Evolutionary conservation across 1,140 invertebrate species (phyloP).

Genomic region (Drosophila insularis): DNA sequence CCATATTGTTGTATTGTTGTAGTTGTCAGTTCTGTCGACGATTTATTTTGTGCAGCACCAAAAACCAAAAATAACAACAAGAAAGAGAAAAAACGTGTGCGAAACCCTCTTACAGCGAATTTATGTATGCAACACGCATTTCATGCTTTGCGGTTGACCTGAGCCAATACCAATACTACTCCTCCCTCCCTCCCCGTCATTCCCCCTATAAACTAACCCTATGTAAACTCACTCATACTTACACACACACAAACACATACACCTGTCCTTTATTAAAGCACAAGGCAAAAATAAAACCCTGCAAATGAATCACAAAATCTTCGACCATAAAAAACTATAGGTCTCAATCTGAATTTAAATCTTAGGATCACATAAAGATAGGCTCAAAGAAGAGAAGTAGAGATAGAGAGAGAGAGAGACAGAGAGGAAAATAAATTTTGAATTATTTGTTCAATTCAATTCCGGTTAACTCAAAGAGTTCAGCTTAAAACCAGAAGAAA

Average conservation of each 20-base stretch:
- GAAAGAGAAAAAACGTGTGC: constrained; percentile 18
- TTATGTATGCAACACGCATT: constrained; percentile 59
- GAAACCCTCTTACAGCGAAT: constrained; percentile 34
- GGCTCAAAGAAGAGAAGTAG: too few relatives aligned
- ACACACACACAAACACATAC: constrained; percentile 14
- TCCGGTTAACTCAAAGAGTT: too few relatives aligned
- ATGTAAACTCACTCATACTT: not conserved
- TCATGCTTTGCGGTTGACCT: constrained; percentile 41
- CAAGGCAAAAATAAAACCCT: not conserved
- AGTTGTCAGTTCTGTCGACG: constrained; percentile 27
- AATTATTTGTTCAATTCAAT: too few relatives aligned
- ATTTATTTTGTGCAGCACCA: constrained; percentile 52
- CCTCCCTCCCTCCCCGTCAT: not conserved
- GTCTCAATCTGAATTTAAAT: too few relatives aligned
- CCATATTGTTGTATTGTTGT: constrained; percentile 10
- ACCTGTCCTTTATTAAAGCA: not conserved
- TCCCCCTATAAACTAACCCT: not conserved
- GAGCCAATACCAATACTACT: constrained; percentile 11
- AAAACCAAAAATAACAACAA: not conserved
- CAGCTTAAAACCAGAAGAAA: too few relatives aligned
- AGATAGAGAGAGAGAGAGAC: too few relatives aligned
- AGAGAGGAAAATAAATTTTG: too few relatives aligned
- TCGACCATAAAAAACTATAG: too few relatives aligned
- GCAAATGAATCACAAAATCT: too few relatives aligned
- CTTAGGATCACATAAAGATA: too few relatives aligned